A percentile compares a stretch with the other conserved stretches of the same genome.
Conservation (phyloP, 2,888 invertebrate genomes). For the Teinopalpus imperialis region DNA sequence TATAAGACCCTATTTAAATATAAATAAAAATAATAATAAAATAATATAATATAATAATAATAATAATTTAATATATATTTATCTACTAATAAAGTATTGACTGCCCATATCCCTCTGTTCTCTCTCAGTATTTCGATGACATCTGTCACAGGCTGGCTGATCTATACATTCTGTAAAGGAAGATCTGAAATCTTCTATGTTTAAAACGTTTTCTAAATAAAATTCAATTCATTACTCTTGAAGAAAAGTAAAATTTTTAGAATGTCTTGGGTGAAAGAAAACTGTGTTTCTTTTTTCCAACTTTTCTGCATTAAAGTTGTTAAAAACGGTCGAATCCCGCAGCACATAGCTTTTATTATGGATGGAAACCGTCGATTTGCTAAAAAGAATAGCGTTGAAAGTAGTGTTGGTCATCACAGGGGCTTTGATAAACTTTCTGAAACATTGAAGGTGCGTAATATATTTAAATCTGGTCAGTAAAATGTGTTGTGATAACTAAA, state of each 20-base stretch:
- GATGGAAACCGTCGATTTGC: slow-evolving; percentile 98
- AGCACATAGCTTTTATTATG: slow-evolving; percentile 98
- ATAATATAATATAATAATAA: too few species aligned
- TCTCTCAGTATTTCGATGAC: too few species aligned
- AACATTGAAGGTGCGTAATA: slow-evolving; percentile 84
- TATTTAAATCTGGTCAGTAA: background rate
- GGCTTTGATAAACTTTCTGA: slow-evolving; percentile 92
- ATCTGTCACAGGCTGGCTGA: too few species aligned
- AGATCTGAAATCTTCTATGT: too few species aligned
- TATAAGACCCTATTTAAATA: too few species aligned
- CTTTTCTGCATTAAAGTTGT: slow-evolving; percentile 86
- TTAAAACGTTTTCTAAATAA: too few species aligned
- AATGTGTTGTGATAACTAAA: background rate
- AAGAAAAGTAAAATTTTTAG: slow-evolving; percentile 16
- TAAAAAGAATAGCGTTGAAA: slow-evolving; percentile 87
- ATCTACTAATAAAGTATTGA: too few species aligned
- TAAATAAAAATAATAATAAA: too few species aligned
- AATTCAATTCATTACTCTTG: too few species aligned
- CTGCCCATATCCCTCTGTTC: too few species aligned
- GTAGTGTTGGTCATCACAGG: slow-evolving; percentile 90
- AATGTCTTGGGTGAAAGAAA: slow-evolving; percentile 90
- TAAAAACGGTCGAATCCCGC: slow-evolving; percentile 91
- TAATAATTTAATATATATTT: too few species aligned
- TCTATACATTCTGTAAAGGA: too few species aligned
- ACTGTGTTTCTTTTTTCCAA: slow-evolving; percentile 88